Percentiles rank a stretch among this genome's conserved stretches.
Evolutionary conservation across 2,797 vertebrate genomes (phyloP).

Genomic region (Tiaroga cobitis): DNA sequence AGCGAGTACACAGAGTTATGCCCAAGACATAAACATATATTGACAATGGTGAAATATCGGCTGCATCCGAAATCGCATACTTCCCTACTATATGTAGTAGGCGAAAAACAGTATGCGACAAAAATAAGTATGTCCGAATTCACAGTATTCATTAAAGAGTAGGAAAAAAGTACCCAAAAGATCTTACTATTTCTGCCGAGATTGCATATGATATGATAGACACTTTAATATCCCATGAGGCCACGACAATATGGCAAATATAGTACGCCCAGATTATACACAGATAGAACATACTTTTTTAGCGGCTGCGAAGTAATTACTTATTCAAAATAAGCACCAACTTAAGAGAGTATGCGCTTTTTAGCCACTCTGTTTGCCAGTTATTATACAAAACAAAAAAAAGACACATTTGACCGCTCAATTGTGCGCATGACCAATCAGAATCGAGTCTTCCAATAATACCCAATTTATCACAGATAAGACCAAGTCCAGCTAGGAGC

Average conservation of each 20-base stretch:
- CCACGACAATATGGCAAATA: background rate
- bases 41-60: background rate
- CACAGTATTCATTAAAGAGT: background rate
- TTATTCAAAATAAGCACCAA: background rate
- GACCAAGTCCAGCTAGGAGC: slow-evolving; percentile 8
- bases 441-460: background rate
- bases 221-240: background rate
- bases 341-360: background rate
- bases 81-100: background rate
- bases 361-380: background rate
- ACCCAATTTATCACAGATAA: slow-evolving; percentile 7
- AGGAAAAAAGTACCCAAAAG: background rate
- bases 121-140: background rate
- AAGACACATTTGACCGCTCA: background rate
- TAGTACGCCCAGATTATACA: background rate
- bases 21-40: background rate
- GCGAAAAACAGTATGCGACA: background rate
- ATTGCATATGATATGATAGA: background rate
- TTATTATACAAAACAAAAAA: background rate
- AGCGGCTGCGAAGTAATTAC: background rate
- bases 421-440: background rate
- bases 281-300: background rate
- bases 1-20: background rate
- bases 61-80: background rate
- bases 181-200: background rate